Base-by-base conservation (phyloP, 1,140 invertebrate species). In the Halictus rubicundus region DNA sequence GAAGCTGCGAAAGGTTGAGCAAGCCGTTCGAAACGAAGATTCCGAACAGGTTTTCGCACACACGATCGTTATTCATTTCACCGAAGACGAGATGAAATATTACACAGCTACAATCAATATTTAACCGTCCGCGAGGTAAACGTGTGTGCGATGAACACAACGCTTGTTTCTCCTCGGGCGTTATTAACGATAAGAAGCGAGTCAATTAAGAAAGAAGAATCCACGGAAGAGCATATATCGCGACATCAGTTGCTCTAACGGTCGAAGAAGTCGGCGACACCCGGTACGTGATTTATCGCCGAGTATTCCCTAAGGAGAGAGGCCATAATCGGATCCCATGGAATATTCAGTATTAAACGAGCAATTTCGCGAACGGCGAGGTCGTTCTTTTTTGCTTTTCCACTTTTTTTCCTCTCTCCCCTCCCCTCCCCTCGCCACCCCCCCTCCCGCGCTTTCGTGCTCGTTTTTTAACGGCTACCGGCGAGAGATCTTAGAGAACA, bases 401-500 rank as follows among this genome's bases (percentile, higher is more conserved):
- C 19, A 0, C 49, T 19, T 21, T 21, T 21, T 21, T 16, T 6
- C 14, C 14, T 52, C 4, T 16, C 3, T 16, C 14, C 19, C 49
- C n/a, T n/a, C n/a, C n/a, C n/a, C n/a, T n/a, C n/a, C n/a, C n/a
- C n/a, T n/a, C n/a, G n/a, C n/a, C n/a, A n/a, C n/a, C n/a, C n/a
- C n/a, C n/a, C n/a, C n/a, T n/a, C n/a, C n/a, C n/a, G n/a, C n/a
- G n/a, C n/a, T 19, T 7, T 52, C 14, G 16, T 52, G 4, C 49
- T 49, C 14, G 12, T 23, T 65, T 72, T 74, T 72, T 63, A 3
- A 25, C 23, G 37, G 23, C 39, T 49, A 39, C 42, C 27, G 52
- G 32, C 52, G 59, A 46, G 42, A 72, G 72, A 75, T 78, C 71
- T 60, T 68, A 66, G 69, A 68, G 68, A 82, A 75, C 75, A 80